A percentile compares a stretch with the other conserved stretches of the same genome.
Evolutionary conservation across 2,113 vertebrate genomes (phyloP).

Genomic region (Poecile atricapillus): DNA sequence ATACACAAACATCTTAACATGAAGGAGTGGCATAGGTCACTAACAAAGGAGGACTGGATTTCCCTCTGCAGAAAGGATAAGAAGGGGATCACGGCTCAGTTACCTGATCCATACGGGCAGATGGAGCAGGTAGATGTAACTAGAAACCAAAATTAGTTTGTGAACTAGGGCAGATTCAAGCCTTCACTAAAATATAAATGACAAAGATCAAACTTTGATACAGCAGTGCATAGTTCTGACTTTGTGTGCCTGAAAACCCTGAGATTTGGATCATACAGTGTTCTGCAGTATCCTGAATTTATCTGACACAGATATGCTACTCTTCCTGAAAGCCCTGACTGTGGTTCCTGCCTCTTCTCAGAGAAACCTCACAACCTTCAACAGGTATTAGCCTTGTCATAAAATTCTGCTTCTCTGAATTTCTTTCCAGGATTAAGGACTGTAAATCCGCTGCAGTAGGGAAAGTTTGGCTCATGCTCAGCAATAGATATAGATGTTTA

Average conservation of each 20-base stretch:
- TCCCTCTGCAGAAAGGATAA: background rate
- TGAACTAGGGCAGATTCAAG: background rate
- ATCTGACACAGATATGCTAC: background rate
- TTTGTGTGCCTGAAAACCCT: background rate
- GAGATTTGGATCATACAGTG: background rate
- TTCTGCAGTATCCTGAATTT: background rate
- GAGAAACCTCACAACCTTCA: background rate
- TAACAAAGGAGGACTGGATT: background rate
- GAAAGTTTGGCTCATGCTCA: background rate
- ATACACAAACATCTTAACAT: background rate
- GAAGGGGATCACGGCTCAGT: background rate
- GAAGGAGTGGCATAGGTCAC: background rate
- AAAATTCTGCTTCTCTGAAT: background rate
- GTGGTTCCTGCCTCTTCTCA: background rate
- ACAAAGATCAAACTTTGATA: background rate
- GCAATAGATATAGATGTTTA: background rate
- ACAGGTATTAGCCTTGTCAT: background rate
- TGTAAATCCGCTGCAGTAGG: background rate
- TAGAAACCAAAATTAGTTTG: background rate
- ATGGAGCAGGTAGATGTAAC: background rate
- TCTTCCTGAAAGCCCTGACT: background rate
- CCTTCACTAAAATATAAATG: background rate
- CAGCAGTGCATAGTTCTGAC: background rate
- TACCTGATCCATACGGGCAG: background rate
- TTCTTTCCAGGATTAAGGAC: conserved; percentile 19